Conservation (phyloP, 1,140 invertebrate genomes). For the Eriocheir sinensis region DNA sequence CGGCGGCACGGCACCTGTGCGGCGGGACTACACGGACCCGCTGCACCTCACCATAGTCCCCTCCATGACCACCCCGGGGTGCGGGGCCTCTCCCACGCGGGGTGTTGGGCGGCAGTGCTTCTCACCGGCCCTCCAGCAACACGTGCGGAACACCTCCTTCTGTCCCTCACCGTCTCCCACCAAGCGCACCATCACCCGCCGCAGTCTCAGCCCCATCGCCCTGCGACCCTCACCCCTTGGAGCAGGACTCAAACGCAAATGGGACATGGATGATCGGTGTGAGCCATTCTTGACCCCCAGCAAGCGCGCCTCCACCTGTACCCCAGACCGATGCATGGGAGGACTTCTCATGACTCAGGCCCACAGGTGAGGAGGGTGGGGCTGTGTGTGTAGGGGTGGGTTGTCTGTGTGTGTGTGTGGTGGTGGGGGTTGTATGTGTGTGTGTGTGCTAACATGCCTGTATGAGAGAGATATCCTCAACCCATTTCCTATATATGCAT, state of each 20-base stretch:
- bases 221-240: conserved; percentile 89
- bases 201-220: conserved; percentile 92
- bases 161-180: conserved; percentile 90
- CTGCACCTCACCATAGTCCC: conserved; percentile 91
- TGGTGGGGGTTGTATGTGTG: too few species aligned
- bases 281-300: conserved; percentile 76
- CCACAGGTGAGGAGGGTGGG: conserved; percentile 67
- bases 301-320: conserved; percentile 75
- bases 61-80: conserved; percentile 85
- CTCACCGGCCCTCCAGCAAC: conserved; percentile 85
- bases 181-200: conserved; percentile 87
- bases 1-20: conserved; percentile 29
- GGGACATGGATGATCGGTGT: conserved; percentile 86
- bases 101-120: conserved; percentile 85
- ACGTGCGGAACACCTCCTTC: conserved; percentile 84
- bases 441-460: too few species aligned
- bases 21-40: conserved; percentile 82
- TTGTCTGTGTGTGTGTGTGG: not conserved
- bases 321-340: conserved; percentile 65
- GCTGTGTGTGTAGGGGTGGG: not conserved
- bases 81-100: conserved; percentile 81
- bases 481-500: too few species aligned
- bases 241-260: conserved; percentile 88
- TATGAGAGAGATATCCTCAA: too few species aligned
- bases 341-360: conserved; percentile 77